These are phyloP conservation scores for Protaetia brevitarsis DNA, from an alignment of 1,140 invertebrate genomes.

Conservation along the genomic window DNA sequence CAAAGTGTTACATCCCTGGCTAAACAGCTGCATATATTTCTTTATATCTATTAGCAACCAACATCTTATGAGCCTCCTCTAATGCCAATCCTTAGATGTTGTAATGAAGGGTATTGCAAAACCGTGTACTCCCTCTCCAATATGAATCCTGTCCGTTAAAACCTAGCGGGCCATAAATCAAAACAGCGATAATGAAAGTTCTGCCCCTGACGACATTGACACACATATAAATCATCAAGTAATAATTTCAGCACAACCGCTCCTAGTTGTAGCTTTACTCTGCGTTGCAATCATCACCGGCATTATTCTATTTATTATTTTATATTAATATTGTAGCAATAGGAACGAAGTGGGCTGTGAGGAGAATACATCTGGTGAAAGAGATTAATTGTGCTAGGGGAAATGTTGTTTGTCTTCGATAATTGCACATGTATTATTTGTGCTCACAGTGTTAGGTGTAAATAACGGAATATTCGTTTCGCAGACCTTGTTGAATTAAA, in stretches of 20 bases:
- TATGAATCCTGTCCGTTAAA: background rate
- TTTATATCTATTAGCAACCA: too few species aligned
- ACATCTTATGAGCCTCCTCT: too few species aligned
- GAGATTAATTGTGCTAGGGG: too few species aligned
- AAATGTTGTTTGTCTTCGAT: too few species aligned
- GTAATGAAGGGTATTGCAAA: conserved; percentile 4
- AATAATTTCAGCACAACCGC: background rate
- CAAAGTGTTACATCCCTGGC: too few species aligned
- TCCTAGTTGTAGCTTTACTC: background rate
- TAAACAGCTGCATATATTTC: too few species aligned
- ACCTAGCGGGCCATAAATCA: background rate
- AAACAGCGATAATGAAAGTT: conserved; percentile 3
- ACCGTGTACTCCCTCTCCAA: background rate
- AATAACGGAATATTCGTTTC: too few species aligned
- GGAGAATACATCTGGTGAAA: background rate
- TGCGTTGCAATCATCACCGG: background rate
- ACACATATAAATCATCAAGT: conserved; percentile 13
- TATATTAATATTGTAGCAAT: background rate
- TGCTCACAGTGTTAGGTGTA: too few species aligned
- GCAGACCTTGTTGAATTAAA: too few species aligned
- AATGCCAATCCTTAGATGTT: too few species aligned
- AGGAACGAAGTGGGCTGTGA: background rate
- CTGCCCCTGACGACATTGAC: background rate
- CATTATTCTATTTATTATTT: conserved; percentile 2
- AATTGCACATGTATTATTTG: too few species aligned